Base-by-base conservation (phyloP, 1,140 invertebrate genomes). In the Zophobas atratus region DNA sequence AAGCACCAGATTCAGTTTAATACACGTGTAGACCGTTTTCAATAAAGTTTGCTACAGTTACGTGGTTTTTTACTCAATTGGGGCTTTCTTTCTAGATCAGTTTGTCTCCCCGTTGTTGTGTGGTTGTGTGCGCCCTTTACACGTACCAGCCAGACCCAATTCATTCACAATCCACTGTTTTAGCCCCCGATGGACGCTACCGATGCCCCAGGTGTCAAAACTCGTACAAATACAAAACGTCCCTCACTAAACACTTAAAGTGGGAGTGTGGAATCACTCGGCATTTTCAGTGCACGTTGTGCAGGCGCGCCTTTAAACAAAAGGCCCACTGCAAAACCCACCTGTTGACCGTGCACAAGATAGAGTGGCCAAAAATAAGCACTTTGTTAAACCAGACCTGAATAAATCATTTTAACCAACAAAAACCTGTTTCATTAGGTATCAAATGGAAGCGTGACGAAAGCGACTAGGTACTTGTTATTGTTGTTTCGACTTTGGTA, bases 131-230 rank as follows among this genome's bases (percentile, higher is more conserved):
- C 20, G 20, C 20, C 20, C 20, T 20, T 20, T 20, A 20, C 20
- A 20, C 20, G 20, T 20, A 20, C 20, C 20, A 20, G 20, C 20
- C 20, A 20, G 20, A 20, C 20, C 20, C 20, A 20, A 20, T 20
- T 20, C 20, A 20, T 20, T 20, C 20, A 20, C 20, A 20, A 20
- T 20, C 20, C 20, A 20, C 20, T 20, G 20, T 20, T 20, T 20
- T 20, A 51, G 49, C 2, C 6, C 34, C n/a, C 4, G 53, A 56
- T 5, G 53, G 57, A 3, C 34, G 4, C 2, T 71, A 49, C 79
- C 83, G 84, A 2, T 93, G 92, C 83, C 87, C 88, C 71, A 87
- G 88, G 41, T 93, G 92, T 80, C 90, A 90, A 34, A 90, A 91
- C 81, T 88, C 88, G 8, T 90, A 90, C 83, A 89, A 88, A 63